Evolutionary conservation across 2,888 invertebrate species (phyloP).

Genomic region (Andrena haemorrhoa): DNA sequence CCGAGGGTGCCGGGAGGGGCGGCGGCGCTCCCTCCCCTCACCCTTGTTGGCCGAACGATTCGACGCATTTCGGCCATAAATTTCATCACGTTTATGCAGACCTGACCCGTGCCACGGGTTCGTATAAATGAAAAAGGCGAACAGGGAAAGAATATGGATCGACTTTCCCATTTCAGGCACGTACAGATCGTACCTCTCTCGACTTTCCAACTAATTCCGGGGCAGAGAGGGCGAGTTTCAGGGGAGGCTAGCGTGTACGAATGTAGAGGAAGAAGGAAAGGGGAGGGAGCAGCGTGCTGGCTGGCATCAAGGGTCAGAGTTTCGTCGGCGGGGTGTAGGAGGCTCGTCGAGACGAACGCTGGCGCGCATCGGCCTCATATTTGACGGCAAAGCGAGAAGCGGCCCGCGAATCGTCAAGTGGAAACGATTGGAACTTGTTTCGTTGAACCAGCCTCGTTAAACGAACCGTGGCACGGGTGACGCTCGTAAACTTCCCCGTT

Average conservation of each 20-base stretch:
- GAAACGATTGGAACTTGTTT: slow-evolving; percentile 13
- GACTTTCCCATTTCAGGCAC: slow-evolving; percentile 67
- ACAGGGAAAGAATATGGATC: slow-evolving; percentile 66
- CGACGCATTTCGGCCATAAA: slow-evolving; percentile 60
- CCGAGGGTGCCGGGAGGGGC: background rate
- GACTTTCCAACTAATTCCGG: slow-evolving; percentile 70
- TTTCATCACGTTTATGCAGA: slow-evolving; percentile 66
- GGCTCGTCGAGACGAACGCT: background rate
- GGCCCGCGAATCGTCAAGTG: slow-evolving; percentile 28
- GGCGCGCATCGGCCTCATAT: slow-evolving; percentile 50
- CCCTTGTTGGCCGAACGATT: slow-evolving; percentile 26
- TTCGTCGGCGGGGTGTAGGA: background rate
- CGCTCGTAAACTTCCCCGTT: slow-evolving; percentile 14
- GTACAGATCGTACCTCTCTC: slow-evolving; percentile 69
- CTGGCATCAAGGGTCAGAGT: background rate
- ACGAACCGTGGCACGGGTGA: slow-evolving; percentile 15
- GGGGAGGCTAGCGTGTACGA: slow-evolving; percentile 21
- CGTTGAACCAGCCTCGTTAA: slow-evolving; percentile 6
- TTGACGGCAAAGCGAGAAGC: slow-evolving; percentile 45
- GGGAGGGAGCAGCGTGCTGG: background rate
- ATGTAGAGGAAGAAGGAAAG: background rate
- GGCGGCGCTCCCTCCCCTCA: background rate
- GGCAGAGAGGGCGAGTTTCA: slow-evolving; percentile 30
- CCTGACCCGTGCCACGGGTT: slow-evolving; percentile 11
- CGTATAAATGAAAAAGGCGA: slow-evolving; percentile 67